A percentile compares a stretch with the other conserved stretches of the same genome.
Conservation (phyloP, 2,888 invertebrate genomes). For the Chrysolina americana region DNA sequence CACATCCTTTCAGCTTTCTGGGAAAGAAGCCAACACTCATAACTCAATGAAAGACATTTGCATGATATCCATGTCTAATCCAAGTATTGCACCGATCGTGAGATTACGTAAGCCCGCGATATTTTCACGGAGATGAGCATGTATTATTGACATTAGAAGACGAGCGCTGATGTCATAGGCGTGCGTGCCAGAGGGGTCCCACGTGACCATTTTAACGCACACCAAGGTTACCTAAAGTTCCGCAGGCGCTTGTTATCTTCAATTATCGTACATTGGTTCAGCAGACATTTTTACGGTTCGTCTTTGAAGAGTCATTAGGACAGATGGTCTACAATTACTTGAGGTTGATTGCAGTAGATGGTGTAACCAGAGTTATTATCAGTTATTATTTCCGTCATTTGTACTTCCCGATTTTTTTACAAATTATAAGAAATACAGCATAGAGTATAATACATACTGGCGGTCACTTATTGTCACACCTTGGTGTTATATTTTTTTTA, state of each 20-base stretch:
- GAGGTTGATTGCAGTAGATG: neutral
- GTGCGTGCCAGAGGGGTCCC: conserved; percentile 43
- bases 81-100: conserved; percentile 34
- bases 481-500: too few relatives aligned
- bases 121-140: conserved; percentile 36
- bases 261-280: conserved; percentile 2
- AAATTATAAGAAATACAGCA: too few relatives aligned
- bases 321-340: neutral
- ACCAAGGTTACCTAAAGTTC: conserved; percentile 13
- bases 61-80: conserved; percentile 30
- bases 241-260: conserved; percentile 9
- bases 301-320: neutral
- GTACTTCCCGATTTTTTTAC: neutral
- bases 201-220: conserved; percentile 35
- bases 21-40: neutral
- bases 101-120: conserved; percentile 35
- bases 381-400: neutral
- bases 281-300: neutral
- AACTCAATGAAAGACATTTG: conserved; percentile 13
- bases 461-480: too few relatives aligned
- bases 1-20: conserved; percentile 2
- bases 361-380: neutral
- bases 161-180: conserved; percentile 42
- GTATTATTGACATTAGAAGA: conserved; percentile 44
- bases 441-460: too few relatives aligned